Base-by-base conservation (phyloP, 2,797 vertebrate species). In the Argyrosomus regius region DNA sequence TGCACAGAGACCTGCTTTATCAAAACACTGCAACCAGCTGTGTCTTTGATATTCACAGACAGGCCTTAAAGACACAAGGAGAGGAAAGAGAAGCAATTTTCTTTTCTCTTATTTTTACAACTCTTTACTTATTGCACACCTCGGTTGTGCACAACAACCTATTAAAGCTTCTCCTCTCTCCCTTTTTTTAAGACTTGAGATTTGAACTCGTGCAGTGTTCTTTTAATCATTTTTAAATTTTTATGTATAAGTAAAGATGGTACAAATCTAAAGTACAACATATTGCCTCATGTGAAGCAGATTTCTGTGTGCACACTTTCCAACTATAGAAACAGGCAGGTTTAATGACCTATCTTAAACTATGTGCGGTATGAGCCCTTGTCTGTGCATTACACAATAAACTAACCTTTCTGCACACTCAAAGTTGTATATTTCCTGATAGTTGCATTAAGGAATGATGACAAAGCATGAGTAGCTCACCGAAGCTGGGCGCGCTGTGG, bases 401-500 rank as follows among this genome's bases (percentile, higher is more conserved):
- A 45, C 2, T 35, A 22, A 57, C 6, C 9, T n/a, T 45, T 48
- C 12, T 20, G 3, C 10, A 12, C 6, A 28, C 6, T 49, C 54
- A 66, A 59, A 18, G 26, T 14, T 54, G 53, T 58, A 35, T 46
- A 12, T 43, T 0, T 68, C 50, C 16, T 20, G 12, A 50, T 31
- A 52, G 63, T 22, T 31, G 39, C 31, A 17, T 17, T 45, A n/a
- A 62, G 2, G 12, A 50, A 64, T 50, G 22, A 78, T 49, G 72
- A 85, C 31, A 66, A 67, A 73, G 67, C 75, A 62, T 31, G 14
- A 52, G 28, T 50, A 16, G 76, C 95, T 96, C 96, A 99, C 98
- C 98, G 31, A 99, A 99, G 92, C 98, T 99, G 77, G 98, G 98
- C 1, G 98, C 98, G 0, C 98, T 99, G 90, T 99, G 98, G 89